Base-by-base conservation (phyloP, 2,113 vertebrate species). In the Rhinichthys klamathensis region DNA sequence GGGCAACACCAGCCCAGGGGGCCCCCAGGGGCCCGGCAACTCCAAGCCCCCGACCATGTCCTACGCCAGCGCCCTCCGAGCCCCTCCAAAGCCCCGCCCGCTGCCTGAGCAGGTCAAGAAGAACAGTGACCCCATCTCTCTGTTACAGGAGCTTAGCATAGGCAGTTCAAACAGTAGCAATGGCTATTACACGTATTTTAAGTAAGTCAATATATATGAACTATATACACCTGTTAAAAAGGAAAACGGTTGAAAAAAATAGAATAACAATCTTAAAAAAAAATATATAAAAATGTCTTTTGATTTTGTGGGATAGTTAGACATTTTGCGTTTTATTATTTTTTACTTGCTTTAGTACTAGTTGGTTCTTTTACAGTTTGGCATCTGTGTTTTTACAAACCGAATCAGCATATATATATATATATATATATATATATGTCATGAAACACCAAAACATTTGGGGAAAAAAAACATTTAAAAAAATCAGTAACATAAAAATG, bases 121-220 rank as follows among this genome's bases (percentile, higher is more conserved):
- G 95, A 98, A 97, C 92, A 99, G 97, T 73, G 97, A 99, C 93
- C 98, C 98, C 44, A 94, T 99, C 88, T 97, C 98, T 92, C 95
- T 99, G 92, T 97, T 99, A 90, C 98, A 99, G 93, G 98, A 99
- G 94, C 97, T 99, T 91, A 99, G 96, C 94, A 96, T 99, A 95
- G 97, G 98, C 93, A 98, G 98, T 95, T 97, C 97, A 91, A 96
- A 97, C 76, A 97, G 97, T 96, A 98, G 97, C 96, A 99, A 99
- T 89, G 98, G 98, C 93, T 99, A 99, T 95, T 99, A 99, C 93
- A 99, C 98, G 89, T 99, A 99, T 95, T 99, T 99, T 96, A 98
- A 99, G 96, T 99, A 95, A 98, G 93, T 93, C 87, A 92, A 91
- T 90, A 92, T 91, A 88, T 90, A 81, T 87, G 56, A 87, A 70